A percentile compares a stretch with the other conserved stretches of the same genome.
Conservation (phyloP, 2,113 vertebrate species). For the Struthio camelus region DNA sequence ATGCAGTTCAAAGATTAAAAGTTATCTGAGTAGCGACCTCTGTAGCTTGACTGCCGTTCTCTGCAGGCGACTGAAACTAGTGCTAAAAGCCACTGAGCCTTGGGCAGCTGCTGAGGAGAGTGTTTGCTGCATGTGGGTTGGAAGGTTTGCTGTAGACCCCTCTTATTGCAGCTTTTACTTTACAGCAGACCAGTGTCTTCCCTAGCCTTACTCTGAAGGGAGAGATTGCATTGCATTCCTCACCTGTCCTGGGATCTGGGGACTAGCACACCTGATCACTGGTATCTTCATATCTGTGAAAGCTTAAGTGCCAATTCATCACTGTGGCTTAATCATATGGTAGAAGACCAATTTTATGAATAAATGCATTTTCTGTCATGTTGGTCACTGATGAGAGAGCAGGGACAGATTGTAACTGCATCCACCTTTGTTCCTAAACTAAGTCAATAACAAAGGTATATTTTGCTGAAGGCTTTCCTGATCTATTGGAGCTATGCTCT, state of each 20-base stretch:
- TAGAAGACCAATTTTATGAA: neutral
- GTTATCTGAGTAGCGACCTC: neutral
- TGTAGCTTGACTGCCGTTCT: neutral
- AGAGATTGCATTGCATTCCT: rapidly evolving
- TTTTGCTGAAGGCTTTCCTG: neutral
- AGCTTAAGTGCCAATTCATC: neutral
- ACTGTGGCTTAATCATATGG: neutral
- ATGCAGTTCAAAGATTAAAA: neutral
- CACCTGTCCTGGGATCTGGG: rapidly evolving
- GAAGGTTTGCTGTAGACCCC: neutral
- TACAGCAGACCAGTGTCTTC: neutral
- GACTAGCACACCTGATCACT: neutral
- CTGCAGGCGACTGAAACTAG: neutral
- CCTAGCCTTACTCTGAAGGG: neutral
- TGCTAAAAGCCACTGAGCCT: neutral
- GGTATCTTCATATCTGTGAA: neutral
- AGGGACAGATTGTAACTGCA: neutral
- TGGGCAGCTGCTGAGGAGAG: neutral
- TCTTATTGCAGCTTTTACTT: neutral
- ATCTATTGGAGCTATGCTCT: neutral
- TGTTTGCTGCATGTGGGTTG: neutral
- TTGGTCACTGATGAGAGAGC: neutral
- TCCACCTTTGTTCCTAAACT: neutral
- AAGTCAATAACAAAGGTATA: no score
- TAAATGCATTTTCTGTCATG: neutral